These are phyloP conservation scores for Gymnobelideus leadbeateri DNA, from an alignment of 2,113 vertebrate genomes.

Conservation along the genomic window DNA sequence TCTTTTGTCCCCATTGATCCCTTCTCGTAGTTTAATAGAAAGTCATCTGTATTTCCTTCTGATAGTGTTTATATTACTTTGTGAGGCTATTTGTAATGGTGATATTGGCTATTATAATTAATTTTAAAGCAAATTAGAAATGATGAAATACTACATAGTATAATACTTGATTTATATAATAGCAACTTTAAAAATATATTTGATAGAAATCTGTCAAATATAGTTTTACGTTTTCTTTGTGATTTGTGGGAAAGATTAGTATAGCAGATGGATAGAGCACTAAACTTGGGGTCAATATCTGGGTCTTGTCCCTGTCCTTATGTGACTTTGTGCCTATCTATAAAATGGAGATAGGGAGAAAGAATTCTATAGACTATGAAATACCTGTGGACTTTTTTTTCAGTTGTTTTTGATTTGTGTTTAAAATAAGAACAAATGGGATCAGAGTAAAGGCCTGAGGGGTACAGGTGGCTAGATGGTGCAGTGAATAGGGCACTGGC, in stretches of 20 bases:
- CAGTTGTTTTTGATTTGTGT: neutral
- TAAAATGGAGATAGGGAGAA: neutral
- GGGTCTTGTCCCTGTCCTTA: neutral
- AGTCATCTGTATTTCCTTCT: neutral
- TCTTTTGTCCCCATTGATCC: neutral
- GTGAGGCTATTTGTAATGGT: neutral
- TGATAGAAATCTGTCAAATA: neutral
- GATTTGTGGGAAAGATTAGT: neutral
- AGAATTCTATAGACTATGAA: neutral
- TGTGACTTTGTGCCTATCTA: neutral
- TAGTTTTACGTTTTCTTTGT: neutral
- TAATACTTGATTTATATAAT: neutral
- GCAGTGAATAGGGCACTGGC: too few species aligned
- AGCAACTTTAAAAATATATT: neutral
- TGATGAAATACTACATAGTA: neutral
- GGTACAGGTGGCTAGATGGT: too few species aligned
- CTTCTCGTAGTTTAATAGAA: neutral
- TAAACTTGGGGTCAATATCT: neutral
- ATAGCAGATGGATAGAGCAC: neutral
- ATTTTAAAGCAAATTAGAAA: neutral
- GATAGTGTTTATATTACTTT: neutral
- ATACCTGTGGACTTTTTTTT: neutral
- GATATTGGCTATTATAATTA: neutral
- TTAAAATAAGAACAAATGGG: neutral
- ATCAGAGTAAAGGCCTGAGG: neutral